These are phyloP conservation scores for Glomeris marginata DNA, from an alignment of 2,888 invertebrate genomes.

Conservation along the genomic window DNA sequence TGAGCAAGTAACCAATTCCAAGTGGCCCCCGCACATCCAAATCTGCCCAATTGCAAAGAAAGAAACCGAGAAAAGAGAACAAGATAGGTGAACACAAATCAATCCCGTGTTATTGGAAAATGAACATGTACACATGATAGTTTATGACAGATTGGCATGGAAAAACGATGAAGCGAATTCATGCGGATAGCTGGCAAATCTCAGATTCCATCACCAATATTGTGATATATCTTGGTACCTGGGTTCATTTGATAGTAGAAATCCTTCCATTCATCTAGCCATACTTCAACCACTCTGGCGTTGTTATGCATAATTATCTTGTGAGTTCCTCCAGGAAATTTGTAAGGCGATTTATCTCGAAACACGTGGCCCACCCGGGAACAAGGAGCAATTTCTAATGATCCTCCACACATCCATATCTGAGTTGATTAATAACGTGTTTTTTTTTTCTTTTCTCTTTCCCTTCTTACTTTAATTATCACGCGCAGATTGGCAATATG, in stretches of 20 bases:
- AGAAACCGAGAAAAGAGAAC: conserved; percentile 8
- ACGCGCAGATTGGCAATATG: not conserved
- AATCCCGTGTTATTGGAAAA: not conserved
- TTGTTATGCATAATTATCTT: conserved; percentile 97
- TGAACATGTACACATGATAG: not conserved
- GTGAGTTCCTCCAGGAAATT: conserved; percentile 96
- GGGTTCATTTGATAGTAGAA: conserved; percentile 99
- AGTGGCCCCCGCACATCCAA: conserved; percentile 91
- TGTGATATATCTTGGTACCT: conserved; percentile 41
- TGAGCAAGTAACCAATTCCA: conserved; percentile 86
- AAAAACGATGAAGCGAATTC: not conserved
- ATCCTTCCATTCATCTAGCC: conserved; percentile 99
- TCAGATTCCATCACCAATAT: not conserved
- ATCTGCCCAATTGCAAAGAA: conserved; percentile 43
- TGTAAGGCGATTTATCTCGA: conserved; percentile 95
- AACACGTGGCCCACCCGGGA: conserved; percentile 87
- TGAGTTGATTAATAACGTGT: conserved; percentile 29
- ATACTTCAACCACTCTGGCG: conserved; percentile 95
- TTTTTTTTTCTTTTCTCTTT: not conserved
- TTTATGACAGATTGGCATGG: not conserved
- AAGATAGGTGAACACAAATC: not conserved
- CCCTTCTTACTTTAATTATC: not conserved
- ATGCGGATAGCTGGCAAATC: not conserved
- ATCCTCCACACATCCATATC: conserved; percentile 97
- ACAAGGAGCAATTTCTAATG: conserved; percentile 86